These are phyloP conservation scores for Zaprionus capensis DNA, from an alignment of 1,140 invertebrate species.

Conservation along the genomic window DNA sequence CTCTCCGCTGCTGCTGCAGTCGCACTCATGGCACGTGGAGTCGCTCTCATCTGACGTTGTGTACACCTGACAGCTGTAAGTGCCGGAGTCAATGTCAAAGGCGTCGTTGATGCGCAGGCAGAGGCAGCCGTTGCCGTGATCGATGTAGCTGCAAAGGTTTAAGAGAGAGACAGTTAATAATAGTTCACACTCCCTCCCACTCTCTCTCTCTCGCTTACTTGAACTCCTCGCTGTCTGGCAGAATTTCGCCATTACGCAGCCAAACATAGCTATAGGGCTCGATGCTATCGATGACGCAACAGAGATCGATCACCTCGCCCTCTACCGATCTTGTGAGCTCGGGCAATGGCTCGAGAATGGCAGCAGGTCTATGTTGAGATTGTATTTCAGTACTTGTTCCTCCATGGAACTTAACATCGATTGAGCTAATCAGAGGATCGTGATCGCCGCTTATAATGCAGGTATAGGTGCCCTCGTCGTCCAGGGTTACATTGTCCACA, in stretches of 20 bases:
- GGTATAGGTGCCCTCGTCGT: constrained; percentile 88
- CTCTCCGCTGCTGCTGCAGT: constrained; percentile 74
- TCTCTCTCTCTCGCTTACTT: constrained; percentile 54
- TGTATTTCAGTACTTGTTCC: constrained; percentile 27
- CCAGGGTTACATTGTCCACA: constrained; percentile 85
- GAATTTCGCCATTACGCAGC: constrained; percentile 88
- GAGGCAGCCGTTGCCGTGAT: constrained; percentile 87
- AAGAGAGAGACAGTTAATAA: constrained; percentile 12
- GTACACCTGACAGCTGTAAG: constrained; percentile 88
- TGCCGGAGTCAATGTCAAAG: constrained; percentile 88
- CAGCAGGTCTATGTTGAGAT: constrained; percentile 21
- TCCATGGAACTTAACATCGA: constrained; percentile 55
- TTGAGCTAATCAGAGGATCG: constrained; percentile 85
- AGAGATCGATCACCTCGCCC: constrained; percentile 87
- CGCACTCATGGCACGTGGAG: constrained; percentile 30
- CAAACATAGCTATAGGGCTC: constrained; percentile 89
- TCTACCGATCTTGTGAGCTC: constrained; percentile 85
- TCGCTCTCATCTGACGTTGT: constrained; percentile 50
- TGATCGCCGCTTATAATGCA: constrained; percentile 88
- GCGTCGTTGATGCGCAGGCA: constrained; percentile 88
- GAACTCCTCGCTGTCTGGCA: constrained; percentile 88
- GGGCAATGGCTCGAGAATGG: constrained; percentile 63
- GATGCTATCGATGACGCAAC: constrained; percentile 85
- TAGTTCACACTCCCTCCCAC: neutral
- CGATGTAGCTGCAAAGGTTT: constrained; percentile 85